Conservation (phyloP, 2,113 vertebrate species). For the Anarrhichthys ocellatus region DNA sequence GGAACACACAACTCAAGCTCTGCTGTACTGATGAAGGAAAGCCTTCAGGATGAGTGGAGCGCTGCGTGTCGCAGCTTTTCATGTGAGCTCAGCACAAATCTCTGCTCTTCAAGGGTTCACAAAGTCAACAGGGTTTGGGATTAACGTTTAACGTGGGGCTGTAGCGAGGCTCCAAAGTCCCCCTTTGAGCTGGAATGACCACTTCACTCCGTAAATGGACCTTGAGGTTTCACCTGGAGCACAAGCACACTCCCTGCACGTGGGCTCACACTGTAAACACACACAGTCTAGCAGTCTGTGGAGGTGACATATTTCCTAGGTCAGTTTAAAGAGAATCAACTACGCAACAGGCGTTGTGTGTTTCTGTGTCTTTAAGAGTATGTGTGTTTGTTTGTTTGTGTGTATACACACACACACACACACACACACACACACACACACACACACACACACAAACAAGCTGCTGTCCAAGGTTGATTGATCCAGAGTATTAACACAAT, state of each 20-base stretch:
- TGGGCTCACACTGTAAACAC: not conserved
- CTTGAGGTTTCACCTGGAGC: not conserved
- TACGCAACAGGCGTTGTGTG: not conserved
- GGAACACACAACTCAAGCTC: not conserved
- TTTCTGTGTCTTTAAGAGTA: not conserved
- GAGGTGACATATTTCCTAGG: too few species aligned
- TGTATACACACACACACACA: not conserved
- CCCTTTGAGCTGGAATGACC: not conserved
- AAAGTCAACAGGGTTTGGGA: conserved; percentile 27
- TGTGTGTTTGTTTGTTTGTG: not conserved
- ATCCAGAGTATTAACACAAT: conserved; percentile 15
- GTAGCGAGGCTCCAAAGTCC: conserved; percentile 55
- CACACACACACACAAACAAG: too few species aligned
- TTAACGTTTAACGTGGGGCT: conserved; percentile 44
- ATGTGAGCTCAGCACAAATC: conserved; percentile 26
- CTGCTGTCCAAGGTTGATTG: conserved; percentile 18
- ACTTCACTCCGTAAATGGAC: not conserved
- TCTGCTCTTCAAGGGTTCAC: not conserved
- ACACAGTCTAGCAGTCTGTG: not conserved
- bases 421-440: too few species aligned
- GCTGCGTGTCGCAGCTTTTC: not conserved
- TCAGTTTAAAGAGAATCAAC: not conserved
- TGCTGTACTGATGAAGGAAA: not conserved
- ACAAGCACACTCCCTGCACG: not conserved
- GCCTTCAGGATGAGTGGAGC: too few species aligned